phyloP scores from a whole-genome alignment of 2,888 invertebrate genomes.

The Melikaiella ostensackeni region DNA sequence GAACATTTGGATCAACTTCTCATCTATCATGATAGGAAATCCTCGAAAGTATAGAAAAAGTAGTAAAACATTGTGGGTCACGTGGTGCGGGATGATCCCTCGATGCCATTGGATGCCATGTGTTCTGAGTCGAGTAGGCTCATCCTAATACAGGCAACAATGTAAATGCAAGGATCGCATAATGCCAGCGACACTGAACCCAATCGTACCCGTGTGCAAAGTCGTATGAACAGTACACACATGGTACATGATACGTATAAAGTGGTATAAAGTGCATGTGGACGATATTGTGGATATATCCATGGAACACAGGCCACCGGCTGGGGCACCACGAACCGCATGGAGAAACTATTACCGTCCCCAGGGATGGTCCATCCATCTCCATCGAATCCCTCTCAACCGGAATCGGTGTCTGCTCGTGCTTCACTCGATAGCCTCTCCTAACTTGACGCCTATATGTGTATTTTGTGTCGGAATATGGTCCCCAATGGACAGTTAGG shows the following conservation, averaged over 20 bases:
- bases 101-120: constrained; percentile 72
- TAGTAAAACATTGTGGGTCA: constrained; percentile 3
- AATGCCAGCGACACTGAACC: constrained; percentile 31
- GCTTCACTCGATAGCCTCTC: constrained; percentile 59
- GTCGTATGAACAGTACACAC: constrained; percentile 30
- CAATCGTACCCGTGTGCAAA: constrained; percentile 23
- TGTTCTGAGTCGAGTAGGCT: constrained; percentile 75
- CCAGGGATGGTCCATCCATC: constrained; percentile 74
- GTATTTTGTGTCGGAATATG: constrained; percentile 11
- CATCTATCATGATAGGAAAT: constrained; percentile 9
- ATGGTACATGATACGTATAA: constrained; percentile 14
- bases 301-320: constrained; percentile 38
- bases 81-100: constrained; percentile 26
- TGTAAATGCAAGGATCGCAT: constrained; percentile 51
- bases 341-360: constrained; percentile 70
- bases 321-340: constrained; percentile 44
- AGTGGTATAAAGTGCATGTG: constrained; percentile 10
- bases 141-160: constrained; percentile 73
- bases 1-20: constrained; percentile 21
- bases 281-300: constrained; percentile 41
- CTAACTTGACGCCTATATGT: constrained; percentile 47
- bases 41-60: not conserved
- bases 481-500: constrained; percentile 51
- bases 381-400: constrained; percentile 76
- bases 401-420: constrained; percentile 67